These are phyloP conservation scores for Cherax quadricarinatus DNA, from an alignment of 1,140 invertebrate genomes.

Conservation along the genomic window DNA sequence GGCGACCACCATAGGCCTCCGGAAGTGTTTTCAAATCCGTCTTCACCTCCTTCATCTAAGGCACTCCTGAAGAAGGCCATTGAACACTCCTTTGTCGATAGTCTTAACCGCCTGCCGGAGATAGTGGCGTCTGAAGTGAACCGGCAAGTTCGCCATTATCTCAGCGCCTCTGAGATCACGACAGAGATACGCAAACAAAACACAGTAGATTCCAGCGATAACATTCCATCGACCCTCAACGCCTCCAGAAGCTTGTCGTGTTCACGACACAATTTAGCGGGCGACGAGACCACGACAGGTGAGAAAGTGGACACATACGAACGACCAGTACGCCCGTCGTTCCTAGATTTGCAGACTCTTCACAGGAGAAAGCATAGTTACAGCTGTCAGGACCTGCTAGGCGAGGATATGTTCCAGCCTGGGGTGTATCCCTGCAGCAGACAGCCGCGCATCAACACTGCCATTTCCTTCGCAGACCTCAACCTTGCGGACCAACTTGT, in stretches of 20 bases:
- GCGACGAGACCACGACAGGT: neutral
- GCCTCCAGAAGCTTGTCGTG: neutral
- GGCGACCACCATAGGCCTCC: neutral
- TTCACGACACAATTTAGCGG: neutral
- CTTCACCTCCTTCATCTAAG: slow-evolving; percentile 4
- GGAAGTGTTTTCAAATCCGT: neutral
- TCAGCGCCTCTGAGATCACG: slow-evolving; percentile 45
- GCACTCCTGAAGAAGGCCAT: slow-evolving; percentile 43
- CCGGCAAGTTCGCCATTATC: slow-evolving; percentile 50
- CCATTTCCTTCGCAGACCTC: slow-evolving; percentile 47
- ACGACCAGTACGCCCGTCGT: slow-evolving; percentile 42
- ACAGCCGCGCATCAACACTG: slow-evolving; percentile 14
- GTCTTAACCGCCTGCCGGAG: slow-evolving; percentile 45
- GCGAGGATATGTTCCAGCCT: slow-evolving; percentile 9
- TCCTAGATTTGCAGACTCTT: slow-evolving; percentile 27
- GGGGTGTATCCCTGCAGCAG: neutral
- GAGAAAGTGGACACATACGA: neutral
- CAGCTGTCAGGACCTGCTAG: slow-evolving; percentile 57
- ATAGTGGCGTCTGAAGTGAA: slow-evolving; percentile 49
- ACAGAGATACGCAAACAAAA: slow-evolving; percentile 32
- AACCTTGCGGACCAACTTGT: neutral
- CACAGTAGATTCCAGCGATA: neutral
- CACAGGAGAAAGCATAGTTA: slow-evolving; percentile 36
- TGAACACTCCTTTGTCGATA: slow-evolving; percentile 48
- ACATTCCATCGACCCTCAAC: neutral